Conservation (phyloP, 2,888 invertebrate species). For the Apomyelois bistriatella region DNA sequence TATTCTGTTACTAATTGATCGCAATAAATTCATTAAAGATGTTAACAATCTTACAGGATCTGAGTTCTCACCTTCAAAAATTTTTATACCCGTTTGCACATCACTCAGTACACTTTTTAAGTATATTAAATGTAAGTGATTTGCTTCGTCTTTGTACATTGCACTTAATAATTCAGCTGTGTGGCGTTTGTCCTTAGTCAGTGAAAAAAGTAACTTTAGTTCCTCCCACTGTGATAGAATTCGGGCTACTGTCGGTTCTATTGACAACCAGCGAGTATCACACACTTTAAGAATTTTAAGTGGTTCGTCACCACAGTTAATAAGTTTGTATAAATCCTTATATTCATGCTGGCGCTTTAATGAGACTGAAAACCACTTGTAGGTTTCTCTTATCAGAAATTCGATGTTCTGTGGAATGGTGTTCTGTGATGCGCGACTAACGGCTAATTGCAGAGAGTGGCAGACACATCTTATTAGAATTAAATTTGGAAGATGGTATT, state of each 20-base stretch:
- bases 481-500: too few species aligned
- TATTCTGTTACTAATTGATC: not conserved
- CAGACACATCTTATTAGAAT: too few species aligned
- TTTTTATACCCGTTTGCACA: not conserved
- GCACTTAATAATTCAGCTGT: not conserved
- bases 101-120: not conserved
- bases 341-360: too few species aligned
- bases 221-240: constrained; percentile 5
- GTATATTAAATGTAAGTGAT: not conserved
- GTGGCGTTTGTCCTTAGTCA: not conserved
- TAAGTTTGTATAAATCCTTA: too few species aligned
- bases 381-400: too few species aligned
- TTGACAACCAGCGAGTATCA: not conserved
- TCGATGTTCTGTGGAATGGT: too few species aligned
- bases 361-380: too few species aligned
- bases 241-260: constrained; percentile 15
- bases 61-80: not conserved
- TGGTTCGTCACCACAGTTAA: too few species aligned
- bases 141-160: not conserved
- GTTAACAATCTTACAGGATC: not conserved
- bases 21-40: not conserved
- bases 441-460: too few species aligned
- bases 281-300: not conserved
- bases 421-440: too few species aligned
- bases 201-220: not conserved